Conservation (phyloP, 2,113 vertebrate genomes). For the Tiliqua scincoides region DNA sequence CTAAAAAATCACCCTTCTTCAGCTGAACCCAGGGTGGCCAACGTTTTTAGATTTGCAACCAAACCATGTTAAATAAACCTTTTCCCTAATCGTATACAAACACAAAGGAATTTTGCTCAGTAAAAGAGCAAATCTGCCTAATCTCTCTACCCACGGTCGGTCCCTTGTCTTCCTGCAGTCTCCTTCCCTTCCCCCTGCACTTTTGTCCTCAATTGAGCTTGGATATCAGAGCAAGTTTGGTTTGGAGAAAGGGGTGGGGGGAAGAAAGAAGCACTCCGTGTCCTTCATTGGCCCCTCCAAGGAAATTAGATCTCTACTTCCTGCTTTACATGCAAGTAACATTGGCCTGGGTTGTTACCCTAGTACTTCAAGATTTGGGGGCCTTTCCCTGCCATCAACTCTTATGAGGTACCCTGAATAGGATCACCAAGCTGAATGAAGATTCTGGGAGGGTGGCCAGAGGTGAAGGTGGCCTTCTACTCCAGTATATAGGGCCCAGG, state of each 20-base stretch:
- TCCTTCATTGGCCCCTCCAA: background rate
- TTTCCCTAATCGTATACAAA: too few species aligned
- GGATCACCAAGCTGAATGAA: background rate
- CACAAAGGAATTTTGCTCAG: background rate
- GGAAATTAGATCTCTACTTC: background rate
- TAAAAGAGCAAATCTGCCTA: background rate
- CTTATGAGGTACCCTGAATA: too few species aligned
- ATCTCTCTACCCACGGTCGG: background rate
- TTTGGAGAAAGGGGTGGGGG: background rate
- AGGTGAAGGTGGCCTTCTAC: background rate
- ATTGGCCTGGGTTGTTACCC: background rate
- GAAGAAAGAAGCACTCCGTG: background rate
- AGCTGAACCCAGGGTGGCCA: too few species aligned
- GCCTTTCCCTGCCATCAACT: background rate
- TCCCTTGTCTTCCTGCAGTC: background rate
- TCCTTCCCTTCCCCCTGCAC: background rate
- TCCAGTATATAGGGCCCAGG: background rate
- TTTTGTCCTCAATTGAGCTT: background rate
- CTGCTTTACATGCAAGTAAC: background rate
- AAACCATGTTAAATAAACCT: too few species aligned
- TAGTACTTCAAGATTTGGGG: too few species aligned
- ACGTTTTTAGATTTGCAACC: too few species aligned
- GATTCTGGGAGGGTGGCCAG: background rate
- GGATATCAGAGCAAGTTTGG: background rate
- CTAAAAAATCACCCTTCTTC: background rate